Conservation (phyloP, 2,113 vertebrate species). For the Psilopogon haemacephalus region DNA sequence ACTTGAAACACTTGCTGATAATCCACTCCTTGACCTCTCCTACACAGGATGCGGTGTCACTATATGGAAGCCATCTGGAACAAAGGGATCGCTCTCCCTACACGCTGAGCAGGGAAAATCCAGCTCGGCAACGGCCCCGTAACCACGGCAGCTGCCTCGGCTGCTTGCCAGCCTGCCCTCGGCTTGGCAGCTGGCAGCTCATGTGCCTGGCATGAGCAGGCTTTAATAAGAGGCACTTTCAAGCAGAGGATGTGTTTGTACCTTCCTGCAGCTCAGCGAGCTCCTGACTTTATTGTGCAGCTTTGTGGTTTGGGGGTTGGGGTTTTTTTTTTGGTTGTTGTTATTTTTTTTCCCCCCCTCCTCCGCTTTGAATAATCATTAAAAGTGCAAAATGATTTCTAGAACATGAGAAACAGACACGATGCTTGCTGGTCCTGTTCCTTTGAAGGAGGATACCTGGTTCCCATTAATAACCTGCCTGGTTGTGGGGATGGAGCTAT, state of each 20-base stretch:
- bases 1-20: conserved; percentile 65
- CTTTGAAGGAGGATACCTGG: conserved; percentile 66
- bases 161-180: conserved; percentile 44
- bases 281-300: conserved; percentile 31
- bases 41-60: conserved; percentile 49
- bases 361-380: not conserved
- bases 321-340: no score
- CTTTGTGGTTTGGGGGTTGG: no score
- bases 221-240: not conserved
- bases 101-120: not conserved
- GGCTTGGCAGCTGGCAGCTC: not conserved
- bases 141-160: conserved; percentile 33
- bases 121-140: conserved; percentile 1
- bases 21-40: conserved; percentile 62
- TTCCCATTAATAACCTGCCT: conserved; percentile 54
- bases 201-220: not conserved
- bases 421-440: not conserved
- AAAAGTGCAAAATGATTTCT: conserved; percentile 36
- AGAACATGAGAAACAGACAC: conserved; percentile 40
- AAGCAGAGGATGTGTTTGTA: not conserved
- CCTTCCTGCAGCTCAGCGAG: not conserved
- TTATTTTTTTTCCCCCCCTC: rapidly evolving
- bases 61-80: conserved; percentile 65
- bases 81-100: conserved; percentile 38
- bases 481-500: conserved; percentile 5